phyloP scores from a whole-genome alignment of 2,797 vertebrate species.

The Tympanoctomys barrerae region DNA sequence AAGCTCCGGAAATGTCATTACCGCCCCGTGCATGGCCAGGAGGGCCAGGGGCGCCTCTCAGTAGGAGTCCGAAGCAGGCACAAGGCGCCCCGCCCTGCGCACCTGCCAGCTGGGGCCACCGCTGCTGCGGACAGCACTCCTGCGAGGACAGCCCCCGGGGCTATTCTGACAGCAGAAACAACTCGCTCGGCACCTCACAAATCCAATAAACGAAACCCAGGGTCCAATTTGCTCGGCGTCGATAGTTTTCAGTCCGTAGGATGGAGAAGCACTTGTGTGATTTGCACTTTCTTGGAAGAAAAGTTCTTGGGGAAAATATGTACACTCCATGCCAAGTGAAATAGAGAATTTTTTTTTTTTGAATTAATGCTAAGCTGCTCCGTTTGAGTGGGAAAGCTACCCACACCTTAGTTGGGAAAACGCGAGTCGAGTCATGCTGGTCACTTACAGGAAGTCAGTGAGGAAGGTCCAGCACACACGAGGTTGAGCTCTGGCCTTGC shows the following conservation, averaged over 20 bases:
- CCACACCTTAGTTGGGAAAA: neutral
- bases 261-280: neutral
- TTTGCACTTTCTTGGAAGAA: neutral
- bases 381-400: conserved; percentile 30
- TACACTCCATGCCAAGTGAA: conserved; percentile 20
- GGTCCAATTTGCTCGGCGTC: neutral
- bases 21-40: rapidly evolving
- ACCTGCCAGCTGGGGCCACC: rapidly evolving
- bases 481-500: neutral
- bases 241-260: neutral
- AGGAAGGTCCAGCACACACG: neutral
- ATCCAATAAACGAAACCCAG: too few relatives aligned
- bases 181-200: neutral
- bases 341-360: neutral
- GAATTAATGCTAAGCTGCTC: neutral
- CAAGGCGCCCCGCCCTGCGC: rapidly evolving
- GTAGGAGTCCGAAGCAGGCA: neutral
- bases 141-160: neutral
- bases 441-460: neutral
- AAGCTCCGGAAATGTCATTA: neutral
- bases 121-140: rapidly evolving
- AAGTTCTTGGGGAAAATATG: conserved; percentile 25
- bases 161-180: neutral
- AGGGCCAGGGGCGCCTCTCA: rapidly evolving
- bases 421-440: neutral